These are phyloP conservation scores for Phortica okadai DNA, from an alignment of 2,888 invertebrate genomes.

Conservation along the genomic window DNA sequence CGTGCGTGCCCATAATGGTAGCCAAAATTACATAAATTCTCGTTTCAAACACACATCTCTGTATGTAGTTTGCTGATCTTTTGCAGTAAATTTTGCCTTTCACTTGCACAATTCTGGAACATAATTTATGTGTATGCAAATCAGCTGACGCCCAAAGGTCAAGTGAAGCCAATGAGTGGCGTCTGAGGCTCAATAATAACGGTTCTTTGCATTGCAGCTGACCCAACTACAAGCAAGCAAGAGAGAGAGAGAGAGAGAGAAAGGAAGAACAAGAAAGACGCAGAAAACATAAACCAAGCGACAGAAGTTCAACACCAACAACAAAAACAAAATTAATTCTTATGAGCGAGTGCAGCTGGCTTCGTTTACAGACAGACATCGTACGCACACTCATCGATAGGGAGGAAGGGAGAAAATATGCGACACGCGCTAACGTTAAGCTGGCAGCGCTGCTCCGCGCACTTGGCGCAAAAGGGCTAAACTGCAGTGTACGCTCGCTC, in stretches of 20 bases:
- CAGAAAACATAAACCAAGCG: constrained; percentile 33
- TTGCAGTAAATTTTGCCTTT: not conserved
- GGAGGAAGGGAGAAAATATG: not conserved
- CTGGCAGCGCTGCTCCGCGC: not conserved
- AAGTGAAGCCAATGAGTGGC: constrained; percentile 5
- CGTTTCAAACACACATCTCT: not conserved
- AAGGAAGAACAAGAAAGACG: constrained; percentile 45
- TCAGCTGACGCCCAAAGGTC: constrained; percentile 15
- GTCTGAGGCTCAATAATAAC: constrained; percentile 1
- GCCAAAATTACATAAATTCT: not conserved
- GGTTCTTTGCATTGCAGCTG: not conserved
- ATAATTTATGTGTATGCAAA: not conserved
- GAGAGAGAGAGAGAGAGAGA: constrained; percentile 1
- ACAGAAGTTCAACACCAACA: not conserved
- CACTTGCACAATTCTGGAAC: not conserved
- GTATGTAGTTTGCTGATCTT: not conserved
- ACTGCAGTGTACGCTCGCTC: not conserved
- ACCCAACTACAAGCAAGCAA: not conserved
- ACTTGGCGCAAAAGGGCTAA: not conserved
- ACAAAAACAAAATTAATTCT: not conserved
- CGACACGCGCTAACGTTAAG: not conserved
- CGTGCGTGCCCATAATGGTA: not conserved
- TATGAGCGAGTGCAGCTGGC: not conserved
- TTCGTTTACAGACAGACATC: not conserved
- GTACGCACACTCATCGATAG: not conserved